A percentile compares a stretch with the other conserved stretches of the same genome.
phyloP scores from a whole-genome alignment of 2,888 invertebrate genomes.

The Sphecodes monilicornis region DNA sequence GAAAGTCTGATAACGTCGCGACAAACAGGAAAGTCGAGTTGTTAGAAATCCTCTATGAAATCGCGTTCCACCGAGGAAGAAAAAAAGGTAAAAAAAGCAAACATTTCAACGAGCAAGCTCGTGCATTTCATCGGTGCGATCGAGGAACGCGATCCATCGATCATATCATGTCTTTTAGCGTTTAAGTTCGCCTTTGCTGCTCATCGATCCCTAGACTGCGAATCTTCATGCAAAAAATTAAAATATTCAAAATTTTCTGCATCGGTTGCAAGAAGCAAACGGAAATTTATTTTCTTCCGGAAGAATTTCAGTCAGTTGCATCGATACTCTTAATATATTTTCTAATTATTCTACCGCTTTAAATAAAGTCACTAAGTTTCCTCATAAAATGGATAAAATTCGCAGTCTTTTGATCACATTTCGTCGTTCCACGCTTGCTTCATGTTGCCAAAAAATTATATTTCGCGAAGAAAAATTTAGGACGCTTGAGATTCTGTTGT shows the following conservation, averaged over 20 bases:
- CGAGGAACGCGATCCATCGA: slow-evolving; percentile 20
- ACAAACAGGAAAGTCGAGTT: neutral
- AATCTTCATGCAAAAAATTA: neutral
- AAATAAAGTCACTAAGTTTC: no score
- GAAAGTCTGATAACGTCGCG: neutral
- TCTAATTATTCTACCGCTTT: neutral
- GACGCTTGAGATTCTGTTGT: slow-evolving; percentile 20
- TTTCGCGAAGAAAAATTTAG: neutral
- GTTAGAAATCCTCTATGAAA: neutral
- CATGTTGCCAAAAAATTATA: neutral
- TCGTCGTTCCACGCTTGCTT: slow-evolving; percentile 30
- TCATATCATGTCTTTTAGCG: slow-evolving; percentile 12
- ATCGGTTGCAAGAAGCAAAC: no score
- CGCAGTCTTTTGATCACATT: neutral
- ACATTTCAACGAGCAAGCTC: neutral
- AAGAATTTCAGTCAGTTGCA: neutral
- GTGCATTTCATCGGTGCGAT: neutral
- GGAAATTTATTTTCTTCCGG: no score
- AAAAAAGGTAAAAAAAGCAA: neutral
- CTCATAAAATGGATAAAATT: neutral
- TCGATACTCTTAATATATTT: no score
- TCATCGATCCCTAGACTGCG: neutral
- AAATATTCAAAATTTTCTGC: no score
- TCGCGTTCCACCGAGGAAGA: neutral
- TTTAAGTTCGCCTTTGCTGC: slow-evolving; percentile 16